phyloP scores from a whole-genome alignment of 2,797 vertebrate genomes.

The Brachymystax lenok region DNA sequence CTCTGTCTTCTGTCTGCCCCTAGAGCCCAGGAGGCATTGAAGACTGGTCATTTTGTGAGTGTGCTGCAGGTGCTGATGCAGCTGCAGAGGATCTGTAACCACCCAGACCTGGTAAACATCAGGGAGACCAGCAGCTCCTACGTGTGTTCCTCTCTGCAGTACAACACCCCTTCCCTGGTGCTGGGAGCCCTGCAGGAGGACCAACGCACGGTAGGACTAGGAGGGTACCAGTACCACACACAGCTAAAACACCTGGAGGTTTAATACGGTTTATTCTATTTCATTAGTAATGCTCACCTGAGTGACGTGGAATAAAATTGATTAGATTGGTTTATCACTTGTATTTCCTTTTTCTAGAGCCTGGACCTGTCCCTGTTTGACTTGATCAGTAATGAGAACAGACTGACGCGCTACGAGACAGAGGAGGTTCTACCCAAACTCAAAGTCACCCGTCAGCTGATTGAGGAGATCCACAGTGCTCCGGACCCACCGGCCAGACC shows the following conservation, averaged over 20 bases:
- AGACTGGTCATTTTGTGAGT: constrained; percentile 92
- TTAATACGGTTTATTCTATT: no score
- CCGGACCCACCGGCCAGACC: constrained; percentile 78
- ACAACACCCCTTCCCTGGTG: constrained; percentile 81
- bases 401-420: constrained; percentile 83
- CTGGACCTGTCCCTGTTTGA: constrained; percentile 85
- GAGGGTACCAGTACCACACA: background rate
- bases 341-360: constrained; percentile 63
- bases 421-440: constrained; percentile 83
- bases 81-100: constrained; percentile 91
- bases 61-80: constrained; percentile 92
- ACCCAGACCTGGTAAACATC: constrained; percentile 86
- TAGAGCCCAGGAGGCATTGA: constrained; percentile 90
- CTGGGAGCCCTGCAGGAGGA: constrained; percentile 79
- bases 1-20: constrained; percentile 5
- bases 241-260: background rate
- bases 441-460: constrained; percentile 84
- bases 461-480: constrained; percentile 87
- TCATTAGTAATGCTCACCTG: no score
- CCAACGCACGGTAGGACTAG: constrained; percentile 77
- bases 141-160: constrained; percentile 78
- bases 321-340: background rate
- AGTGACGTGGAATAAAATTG: background rate
- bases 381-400: constrained; percentile 85
- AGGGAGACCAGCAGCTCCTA: constrained; percentile 79